Percentiles rank a stretch among this genome's conserved stretches.
phyloP scores from a whole-genome alignment of 2,113 vertebrate genomes.

The Camelus dromedarius region DNA sequence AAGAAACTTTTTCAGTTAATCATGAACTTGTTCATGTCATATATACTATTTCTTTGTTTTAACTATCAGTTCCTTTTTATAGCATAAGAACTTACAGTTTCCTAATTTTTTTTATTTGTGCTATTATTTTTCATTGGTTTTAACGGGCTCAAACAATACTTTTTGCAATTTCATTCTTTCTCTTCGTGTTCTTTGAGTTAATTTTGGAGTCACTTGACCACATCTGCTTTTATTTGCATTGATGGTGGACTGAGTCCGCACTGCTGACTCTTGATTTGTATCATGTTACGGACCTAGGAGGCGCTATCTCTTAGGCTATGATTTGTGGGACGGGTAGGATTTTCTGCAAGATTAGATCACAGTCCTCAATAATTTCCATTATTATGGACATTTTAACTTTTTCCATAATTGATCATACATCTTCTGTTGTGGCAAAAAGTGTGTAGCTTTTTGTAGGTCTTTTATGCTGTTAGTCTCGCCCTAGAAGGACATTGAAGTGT shows the following conservation, averaged over 20 bases:
- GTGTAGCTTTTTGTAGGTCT: rapidly evolving
- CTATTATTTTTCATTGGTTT: background rate
- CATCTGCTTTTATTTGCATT: background rate
- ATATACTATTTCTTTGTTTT: background rate
- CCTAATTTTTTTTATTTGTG: background rate
- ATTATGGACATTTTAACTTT: background rate
- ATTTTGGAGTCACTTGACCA: background rate
- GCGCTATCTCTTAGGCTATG: rapidly evolving
- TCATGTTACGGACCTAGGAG: background rate
- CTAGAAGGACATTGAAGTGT: rapidly evolving
- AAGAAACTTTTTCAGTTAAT: background rate
- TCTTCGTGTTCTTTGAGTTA: background rate
- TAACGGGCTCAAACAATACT: too few species aligned
- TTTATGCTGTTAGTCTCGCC: too few species aligned
- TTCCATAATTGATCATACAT: rapidly evolving
- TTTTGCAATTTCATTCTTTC: rapidly evolving
- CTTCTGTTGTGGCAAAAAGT: background rate
- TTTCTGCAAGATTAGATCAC: background rate
- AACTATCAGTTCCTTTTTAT: background rate
- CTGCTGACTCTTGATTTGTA: rapidly evolving
- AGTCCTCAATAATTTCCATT: too few species aligned
- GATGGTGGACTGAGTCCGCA: too few species aligned
- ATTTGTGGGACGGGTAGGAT: background rate
- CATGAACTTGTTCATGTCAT: background rate
- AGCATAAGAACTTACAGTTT: background rate